Evolutionary conservation across 1,140 invertebrate species (phyloP).

Genomic region (Eumeta japonica): DNA sequence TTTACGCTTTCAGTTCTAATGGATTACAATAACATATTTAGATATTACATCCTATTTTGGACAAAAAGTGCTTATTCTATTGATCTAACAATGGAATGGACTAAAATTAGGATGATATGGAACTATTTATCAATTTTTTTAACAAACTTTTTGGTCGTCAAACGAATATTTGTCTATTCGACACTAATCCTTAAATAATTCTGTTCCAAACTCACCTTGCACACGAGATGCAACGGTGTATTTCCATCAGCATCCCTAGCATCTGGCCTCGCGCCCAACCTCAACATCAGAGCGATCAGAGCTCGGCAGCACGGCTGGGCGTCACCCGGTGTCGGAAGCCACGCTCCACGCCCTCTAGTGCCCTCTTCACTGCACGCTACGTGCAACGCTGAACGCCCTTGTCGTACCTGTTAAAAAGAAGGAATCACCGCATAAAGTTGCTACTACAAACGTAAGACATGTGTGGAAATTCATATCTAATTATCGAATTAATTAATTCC

Average conservation of each 20-base stretch:
- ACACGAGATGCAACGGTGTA: conserved; percentile 79
- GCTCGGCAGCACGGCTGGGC: conserved; percentile 52
- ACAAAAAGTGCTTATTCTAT: no score
- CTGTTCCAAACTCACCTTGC: conserved; percentile 47
- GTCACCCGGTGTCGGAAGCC: conserved; percentile 67
- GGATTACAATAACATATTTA: no score
- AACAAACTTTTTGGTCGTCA: no score
- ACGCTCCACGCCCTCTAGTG: conserved; percentile 47
- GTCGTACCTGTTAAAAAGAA: conserved; percentile 50
- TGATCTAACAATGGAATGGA: no score
- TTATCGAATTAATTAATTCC: background rate
- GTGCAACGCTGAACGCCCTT: conserved; percentile 78
- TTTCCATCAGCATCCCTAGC: conserved; percentile 75
- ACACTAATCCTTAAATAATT: conserved; percentile 24
- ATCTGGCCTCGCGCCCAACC: conserved; percentile 80
- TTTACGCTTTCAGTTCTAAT: no score
- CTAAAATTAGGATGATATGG: no score
- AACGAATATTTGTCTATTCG: no score
- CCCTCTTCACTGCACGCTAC: conserved; percentile 71
- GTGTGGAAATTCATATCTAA: no score
- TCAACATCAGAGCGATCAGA: conserved; percentile 74
- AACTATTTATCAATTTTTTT: no score
- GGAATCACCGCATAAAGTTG: background rate
- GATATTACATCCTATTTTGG: no score
- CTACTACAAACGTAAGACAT: conserved; percentile 6